Conservation (phyloP, 2,113 vertebrate species). For the Actenoides lindsayi region DNA sequence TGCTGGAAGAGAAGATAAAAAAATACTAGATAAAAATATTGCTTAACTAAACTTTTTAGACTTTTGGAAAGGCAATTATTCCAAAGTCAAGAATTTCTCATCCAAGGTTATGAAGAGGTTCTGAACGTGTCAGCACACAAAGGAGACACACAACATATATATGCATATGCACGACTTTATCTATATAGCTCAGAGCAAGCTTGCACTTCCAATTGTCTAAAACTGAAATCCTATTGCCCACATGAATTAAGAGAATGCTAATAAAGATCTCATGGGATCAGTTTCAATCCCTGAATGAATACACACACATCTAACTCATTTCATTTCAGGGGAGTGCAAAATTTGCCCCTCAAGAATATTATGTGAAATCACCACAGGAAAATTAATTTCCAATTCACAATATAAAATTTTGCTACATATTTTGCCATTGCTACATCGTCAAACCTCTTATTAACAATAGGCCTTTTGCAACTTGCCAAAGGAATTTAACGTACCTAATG, state of each 20-base stretch:
- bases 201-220: background rate
- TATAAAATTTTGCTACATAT: background rate
- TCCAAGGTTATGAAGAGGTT: background rate
- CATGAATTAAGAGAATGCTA: background rate
- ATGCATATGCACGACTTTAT: background rate
- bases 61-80: background rate
- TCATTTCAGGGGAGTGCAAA: background rate
- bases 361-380: background rate
- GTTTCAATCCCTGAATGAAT: background rate
- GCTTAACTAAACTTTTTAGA: background rate
- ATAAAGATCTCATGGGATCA: background rate
- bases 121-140: background rate
- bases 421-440: background rate
- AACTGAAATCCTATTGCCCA: background rate
- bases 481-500: background rate
- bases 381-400: background rate
- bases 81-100: background rate
- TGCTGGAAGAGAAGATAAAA: background rate
- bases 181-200: background rate
- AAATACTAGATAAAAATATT: background rate
- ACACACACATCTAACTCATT: background rate
- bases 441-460: background rate
- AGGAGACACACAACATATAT: background rate
- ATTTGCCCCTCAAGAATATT: background rate
- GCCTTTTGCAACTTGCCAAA: background rate